These are phyloP conservation scores for Cheilosia soror DNA, from an alignment of 2,888 invertebrate species.

Conservation along the genomic window DNA sequence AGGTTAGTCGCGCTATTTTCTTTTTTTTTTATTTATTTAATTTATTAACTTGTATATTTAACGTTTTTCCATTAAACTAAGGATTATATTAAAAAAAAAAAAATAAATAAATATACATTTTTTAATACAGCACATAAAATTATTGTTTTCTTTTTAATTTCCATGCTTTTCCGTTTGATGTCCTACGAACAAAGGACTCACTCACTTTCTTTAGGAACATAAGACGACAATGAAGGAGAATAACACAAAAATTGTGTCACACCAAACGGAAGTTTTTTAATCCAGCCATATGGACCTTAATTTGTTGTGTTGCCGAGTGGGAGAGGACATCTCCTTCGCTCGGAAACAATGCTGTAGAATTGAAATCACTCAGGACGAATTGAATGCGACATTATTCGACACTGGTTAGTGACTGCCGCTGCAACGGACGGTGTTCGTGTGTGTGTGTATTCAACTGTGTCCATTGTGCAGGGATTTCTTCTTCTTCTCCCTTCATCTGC, in stretches of 20 bases:
- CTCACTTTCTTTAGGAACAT: conserved; percentile 30
- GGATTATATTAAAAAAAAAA: conserved; percentile 51
- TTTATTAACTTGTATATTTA: conserved; percentile 64
- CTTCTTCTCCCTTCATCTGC: conserved; percentile 40
- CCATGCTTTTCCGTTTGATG: conserved; percentile 75
- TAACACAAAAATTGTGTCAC: conserved; percentile 79
- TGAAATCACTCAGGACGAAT: conserved; percentile 83
- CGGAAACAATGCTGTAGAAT: conserved; percentile 74
- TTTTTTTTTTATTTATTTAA: conserved; percentile 38
- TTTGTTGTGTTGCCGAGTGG: conserved; percentile 70
- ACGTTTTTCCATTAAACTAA: conserved; percentile 55
- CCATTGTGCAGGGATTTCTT: conserved; percentile 65
- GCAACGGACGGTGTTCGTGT: conserved; percentile 11
- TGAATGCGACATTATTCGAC: conserved; percentile 80
- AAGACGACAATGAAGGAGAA: conserved; percentile 38
- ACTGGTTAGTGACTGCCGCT: conserved; percentile 36
- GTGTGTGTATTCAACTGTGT: conserved; percentile 50
- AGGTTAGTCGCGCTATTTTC: conserved; percentile 58
- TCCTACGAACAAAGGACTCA: conserved; percentile 73
- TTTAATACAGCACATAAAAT: conserved; percentile 62
- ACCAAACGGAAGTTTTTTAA: conserved; percentile 80
- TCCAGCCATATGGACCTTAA: conserved; percentile 83
- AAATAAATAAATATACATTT: conserved; percentile 55
- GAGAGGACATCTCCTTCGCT: conserved; percentile 40
- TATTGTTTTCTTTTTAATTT: conserved; percentile 51